phyloP scores from a whole-genome alignment of 2,113 vertebrate genomes.

The Microtus montanus region DNA sequence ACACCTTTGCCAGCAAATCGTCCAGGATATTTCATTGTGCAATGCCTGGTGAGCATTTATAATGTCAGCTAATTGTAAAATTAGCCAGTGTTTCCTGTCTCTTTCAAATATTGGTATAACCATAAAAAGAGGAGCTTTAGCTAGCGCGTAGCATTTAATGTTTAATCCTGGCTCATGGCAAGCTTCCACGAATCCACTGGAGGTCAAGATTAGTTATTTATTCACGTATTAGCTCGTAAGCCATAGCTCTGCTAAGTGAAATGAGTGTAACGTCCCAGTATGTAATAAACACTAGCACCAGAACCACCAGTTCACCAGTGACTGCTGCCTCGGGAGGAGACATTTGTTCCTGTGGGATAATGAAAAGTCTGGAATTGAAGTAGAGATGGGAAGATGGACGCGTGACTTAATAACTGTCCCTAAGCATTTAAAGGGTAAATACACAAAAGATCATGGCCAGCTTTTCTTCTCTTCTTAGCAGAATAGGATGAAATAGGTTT shows the following conservation, averaged over 20 bases:
- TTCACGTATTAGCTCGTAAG: constrained; percentile 29
- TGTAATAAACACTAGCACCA: constrained; percentile 32
- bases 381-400: constrained; percentile 13
- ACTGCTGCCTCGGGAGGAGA: background rate
- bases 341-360: background rate
- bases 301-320: background rate
- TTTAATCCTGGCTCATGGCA: constrained; percentile 25
- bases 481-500: constrained; percentile 31
- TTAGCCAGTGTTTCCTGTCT: constrained; percentile 9
- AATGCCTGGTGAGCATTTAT: constrained; percentile 21
- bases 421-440: constrained; percentile 27
- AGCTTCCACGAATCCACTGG: constrained; percentile 3
- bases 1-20: constrained; percentile 12
- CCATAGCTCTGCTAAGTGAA: constrained; percentile 33
- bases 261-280: background rate
- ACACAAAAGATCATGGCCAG: background rate
- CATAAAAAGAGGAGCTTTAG: constrained; percentile 4
- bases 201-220: constrained; percentile 30
- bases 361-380: constrained; percentile 43
- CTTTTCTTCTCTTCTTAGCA: constrained; percentile 1
- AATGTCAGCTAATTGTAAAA: constrained; percentile 27
- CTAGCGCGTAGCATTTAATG: background rate
- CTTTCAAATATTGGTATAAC: constrained; percentile 44
- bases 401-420: constrained; percentile 24
- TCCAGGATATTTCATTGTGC: constrained; percentile 51